Evolutionary conservation across 2,888 invertebrate species (phyloP), one percentile per base, ranked within the genome.

Genomic region (Eurois occulta): DNA sequence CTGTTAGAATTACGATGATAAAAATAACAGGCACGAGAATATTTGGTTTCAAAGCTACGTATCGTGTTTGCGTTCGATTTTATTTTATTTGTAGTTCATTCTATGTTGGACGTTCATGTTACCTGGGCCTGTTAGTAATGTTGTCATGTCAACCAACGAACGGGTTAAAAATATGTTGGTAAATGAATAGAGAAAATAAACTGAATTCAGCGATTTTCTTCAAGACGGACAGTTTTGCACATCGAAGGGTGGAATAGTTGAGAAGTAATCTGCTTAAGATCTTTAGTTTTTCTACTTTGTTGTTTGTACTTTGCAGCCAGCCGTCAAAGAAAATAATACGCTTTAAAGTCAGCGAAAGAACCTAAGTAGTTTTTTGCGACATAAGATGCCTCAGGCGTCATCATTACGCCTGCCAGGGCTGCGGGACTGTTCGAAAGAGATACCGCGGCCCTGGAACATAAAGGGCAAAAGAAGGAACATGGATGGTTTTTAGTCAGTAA

Each of bases 41-140:
- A 86, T 86, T 78, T 65, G 55, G 70, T 85, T 85, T 86, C 87
- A 86, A 85, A 81, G 81, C 65, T 46, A 72, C 41, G 65, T 41
- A 32, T 41, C 41, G 41, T 28, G 4, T 41, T 24, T 46, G n/a
- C n/a, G 67, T 52, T 52, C 24, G 48, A 65, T 70, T 72, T 80
- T 68, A 43, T 74, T 77, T 82, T 78, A 76, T 46, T 28, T 18
- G 10, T 55, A 74, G 41, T 72, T n/a, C 70, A 58, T 80, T 80
- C 55, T 67, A 64, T 78, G 62, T 72, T 66, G 52, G 21, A 48
- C 38, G 52, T 72, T 79, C 64, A 64, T 69, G 70, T 86, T 75
- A 72, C 69, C 41, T 66, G 69, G 65, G 69, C 67, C 69, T 74
- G 52, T 80, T 60, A 48, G 46, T 13, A 28, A 24, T 28, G 35